phyloP scores from a whole-genome alignment of 2,888 invertebrate genomes.

The Thysanoteuthis rhombus region DNA sequence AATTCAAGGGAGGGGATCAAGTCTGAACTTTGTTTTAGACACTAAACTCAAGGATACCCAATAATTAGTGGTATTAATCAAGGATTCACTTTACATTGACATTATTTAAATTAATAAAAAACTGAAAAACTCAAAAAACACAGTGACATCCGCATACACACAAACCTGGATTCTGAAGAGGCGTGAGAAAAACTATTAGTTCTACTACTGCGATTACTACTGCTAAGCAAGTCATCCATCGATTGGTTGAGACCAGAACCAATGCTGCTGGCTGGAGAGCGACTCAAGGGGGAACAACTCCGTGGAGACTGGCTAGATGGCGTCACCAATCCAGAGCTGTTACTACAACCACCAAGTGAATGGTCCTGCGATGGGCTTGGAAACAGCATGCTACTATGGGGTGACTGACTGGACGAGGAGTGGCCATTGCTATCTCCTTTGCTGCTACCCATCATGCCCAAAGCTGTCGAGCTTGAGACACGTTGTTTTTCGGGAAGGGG shows the following conservation, averaged over 20 bases:
- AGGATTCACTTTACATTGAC: no score
- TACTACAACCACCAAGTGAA: constrained; percentile 33
- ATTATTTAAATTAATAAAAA: no score
- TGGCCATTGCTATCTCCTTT: constrained; percentile 36
- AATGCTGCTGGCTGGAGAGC: constrained; percentile 78
- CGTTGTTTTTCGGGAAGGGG: constrained; percentile 44
- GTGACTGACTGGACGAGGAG: constrained; percentile 37
- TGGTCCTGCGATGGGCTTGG: constrained; percentile 37
- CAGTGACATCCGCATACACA: no score
- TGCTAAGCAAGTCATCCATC: constrained; percentile 55
- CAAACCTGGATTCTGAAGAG: constrained; percentile 44
- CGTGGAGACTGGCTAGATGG: constrained; percentile 39
- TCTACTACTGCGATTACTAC: constrained; percentile 36
- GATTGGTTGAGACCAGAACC: constrained; percentile 90
- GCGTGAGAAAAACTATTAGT: constrained; percentile 46
- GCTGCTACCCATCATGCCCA: constrained; percentile 39
- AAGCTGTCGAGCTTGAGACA: not conserved
- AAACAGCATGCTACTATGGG: constrained; percentile 39
- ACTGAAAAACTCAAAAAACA: no score
- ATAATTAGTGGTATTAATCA: no score
- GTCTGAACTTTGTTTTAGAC: no score
- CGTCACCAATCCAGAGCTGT: constrained; percentile 36
- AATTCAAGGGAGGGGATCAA: no score
- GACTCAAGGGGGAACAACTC: constrained; percentile 51
- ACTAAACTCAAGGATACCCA: no score